Percentiles rank a stretch among this genome's conserved stretches.
These are phyloP conservation scores for Mimachlamys varia DNA, from an alignment of 2,888 invertebrate genomes.

Conservation along the genomic window DNA sequence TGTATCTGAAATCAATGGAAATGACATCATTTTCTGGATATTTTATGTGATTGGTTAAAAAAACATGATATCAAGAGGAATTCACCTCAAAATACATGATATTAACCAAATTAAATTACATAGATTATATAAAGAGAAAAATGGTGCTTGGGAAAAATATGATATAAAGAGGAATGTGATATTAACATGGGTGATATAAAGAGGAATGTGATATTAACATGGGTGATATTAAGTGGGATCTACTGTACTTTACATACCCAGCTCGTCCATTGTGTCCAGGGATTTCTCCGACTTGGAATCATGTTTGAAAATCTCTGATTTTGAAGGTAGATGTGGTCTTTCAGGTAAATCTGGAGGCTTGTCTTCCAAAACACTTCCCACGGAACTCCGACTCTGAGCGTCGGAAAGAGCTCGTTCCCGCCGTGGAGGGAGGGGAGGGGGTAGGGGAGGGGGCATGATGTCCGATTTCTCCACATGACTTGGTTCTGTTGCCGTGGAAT, in stretches of 20 bases:
- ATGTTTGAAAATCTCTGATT: conserved; percentile 47
- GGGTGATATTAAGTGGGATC: too few species aligned
- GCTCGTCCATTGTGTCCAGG: neutral
- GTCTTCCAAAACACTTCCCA: conserved; percentile 58
- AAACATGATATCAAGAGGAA: too few species aligned
- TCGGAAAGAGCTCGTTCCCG: conserved; percentile 60
- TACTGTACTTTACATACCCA: neutral
- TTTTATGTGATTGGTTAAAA: neutral
- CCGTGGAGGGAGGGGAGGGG: conserved; percentile 70
- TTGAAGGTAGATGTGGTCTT: conserved; percentile 59
- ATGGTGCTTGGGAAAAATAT: too few species aligned
- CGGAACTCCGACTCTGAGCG: conserved; percentile 56
- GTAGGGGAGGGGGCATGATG: conserved; percentile 49
- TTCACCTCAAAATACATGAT: too few species aligned
- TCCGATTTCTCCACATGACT: neutral
- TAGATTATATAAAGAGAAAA: too few species aligned
- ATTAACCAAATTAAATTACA: too few species aligned
- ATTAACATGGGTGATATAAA: too few species aligned
- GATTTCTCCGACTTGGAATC: conserved; percentile 36
- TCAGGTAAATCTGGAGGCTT: conserved; percentile 60
- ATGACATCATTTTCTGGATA: neutral
- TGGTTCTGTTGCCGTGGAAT: neutral
- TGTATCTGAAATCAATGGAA: neutral
- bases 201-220: too few species aligned
- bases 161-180: too few species aligned